Evolutionary conservation across 2,113 vertebrate genomes (phyloP), one percentile per base, ranked within the genome.

Genomic region (Micronycteris hirsuta): DNA sequence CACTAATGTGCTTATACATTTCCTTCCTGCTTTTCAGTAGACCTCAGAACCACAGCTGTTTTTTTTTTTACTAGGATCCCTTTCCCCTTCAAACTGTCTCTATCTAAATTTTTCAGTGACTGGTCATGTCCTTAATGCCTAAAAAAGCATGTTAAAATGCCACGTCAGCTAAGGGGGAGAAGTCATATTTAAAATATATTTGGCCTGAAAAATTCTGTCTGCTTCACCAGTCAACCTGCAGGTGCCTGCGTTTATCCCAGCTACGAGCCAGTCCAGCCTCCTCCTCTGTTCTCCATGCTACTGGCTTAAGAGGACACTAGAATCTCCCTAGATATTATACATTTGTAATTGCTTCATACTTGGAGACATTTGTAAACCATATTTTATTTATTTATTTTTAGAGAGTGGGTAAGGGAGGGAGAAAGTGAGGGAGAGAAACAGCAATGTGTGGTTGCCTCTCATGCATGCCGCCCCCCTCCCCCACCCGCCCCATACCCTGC

Each of bases 11-110:
- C 52, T 93, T 90, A 82, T 82, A 36, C 49, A 71, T 94, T 96
- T 97, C 96, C 95, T 97, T 97, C 82, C 95, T 95, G 85, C 77
- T 88, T 91, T 17, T 28, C 73, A 88, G 80, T 43, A 85, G 88
- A 96, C 87, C 94, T 97, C 94, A 93, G 92, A 97, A 96, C 97
- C 96, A 96, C 95, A 90, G 49, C 26, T 85, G 74, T 61, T 71
- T 86, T 91, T 45, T 83, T 71, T 76, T 82, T 83, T n/a, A 73
- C 47, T 91, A 78, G 87, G 38, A 95, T 89, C 61, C 20, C 33
- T 96, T 95, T 91, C 41, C 73, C 77, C 67, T 92, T 84, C 45
- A 68, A 54, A 88, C 58, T 91, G 12, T 84, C 71, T 85, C 68
- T 96, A 95, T 95, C 95, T 95, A 93, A 96, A 88, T 90, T 91